Evolutionary conservation across 92 coral and sea anemone species (phyloP).

Genomic region (Diadumene lineata): DNA sequence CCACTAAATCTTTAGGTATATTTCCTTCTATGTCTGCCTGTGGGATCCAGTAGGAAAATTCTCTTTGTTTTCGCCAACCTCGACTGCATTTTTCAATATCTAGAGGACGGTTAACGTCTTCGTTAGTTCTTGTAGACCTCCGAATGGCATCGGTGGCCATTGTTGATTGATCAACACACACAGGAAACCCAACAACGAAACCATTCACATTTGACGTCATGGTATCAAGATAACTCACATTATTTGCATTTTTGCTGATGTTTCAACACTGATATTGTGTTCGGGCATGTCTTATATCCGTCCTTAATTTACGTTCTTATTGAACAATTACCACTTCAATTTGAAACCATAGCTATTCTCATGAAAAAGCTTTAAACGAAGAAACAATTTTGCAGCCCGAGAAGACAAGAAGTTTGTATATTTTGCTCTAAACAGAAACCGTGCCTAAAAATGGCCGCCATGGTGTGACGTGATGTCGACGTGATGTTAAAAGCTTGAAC

Average conservation of each 20-base stretch:
- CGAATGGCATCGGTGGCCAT: too few relatives aligned
- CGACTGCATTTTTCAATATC: slow-evolving; percentile 51
- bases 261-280: slow-evolving; percentile 22
- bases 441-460: slow-evolving; percentile 12
- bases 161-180: slow-evolving; percentile 4
- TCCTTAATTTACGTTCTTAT: slow-evolving; percentile 5
- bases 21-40: slow-evolving; percentile 72
- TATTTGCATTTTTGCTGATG: slow-evolving; percentile 33
- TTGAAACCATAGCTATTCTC: not conserved
- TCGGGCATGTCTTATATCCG: not conserved
- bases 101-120: slow-evolving; percentile 55
- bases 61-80: slow-evolving; percentile 89
- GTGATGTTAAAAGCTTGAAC: too few relatives aligned
- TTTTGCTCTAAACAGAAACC: not conserved
- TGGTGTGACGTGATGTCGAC: slow-evolving; percentile 17
- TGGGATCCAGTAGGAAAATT: slow-evolving; percentile 72
- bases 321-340: slow-evolving; percentile 11
- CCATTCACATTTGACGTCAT: slow-evolving; percentile 15
- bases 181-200: slow-evolving; percentile 6
- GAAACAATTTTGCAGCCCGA: not conserved
- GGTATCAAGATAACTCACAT: slow-evolving; percentile 9
- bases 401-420: not conserved
- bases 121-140: too few relatives aligned
- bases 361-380: not conserved
- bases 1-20: slow-evolving; percentile 71